phyloP scores from a whole-genome alignment of 2,113 vertebrate species.

The Catagonus wagneri region DNA sequence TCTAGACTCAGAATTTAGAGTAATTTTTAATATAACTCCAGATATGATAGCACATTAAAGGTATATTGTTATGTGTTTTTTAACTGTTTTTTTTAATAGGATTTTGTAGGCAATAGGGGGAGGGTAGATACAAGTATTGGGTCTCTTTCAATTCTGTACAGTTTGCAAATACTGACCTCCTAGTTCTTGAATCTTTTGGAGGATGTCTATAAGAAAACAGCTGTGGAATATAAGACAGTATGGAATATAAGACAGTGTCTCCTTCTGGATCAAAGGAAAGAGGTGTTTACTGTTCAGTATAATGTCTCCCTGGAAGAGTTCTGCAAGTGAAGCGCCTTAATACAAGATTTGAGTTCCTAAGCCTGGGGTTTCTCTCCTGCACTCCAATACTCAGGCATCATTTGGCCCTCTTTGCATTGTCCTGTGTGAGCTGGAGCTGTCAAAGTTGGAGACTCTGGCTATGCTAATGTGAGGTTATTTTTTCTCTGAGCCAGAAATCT shows the following conservation, averaged over 20 bases:
- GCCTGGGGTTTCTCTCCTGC: not conserved
- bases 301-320: not conserved
- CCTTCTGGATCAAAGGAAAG: not conserved
- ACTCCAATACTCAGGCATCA: fast-evolving
- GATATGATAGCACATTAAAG: not conserved
- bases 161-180: not conserved
- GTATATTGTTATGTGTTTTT: not conserved
- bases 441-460: not conserved
- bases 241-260: not conserved
- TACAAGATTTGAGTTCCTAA: not conserved
- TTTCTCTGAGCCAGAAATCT: not conserved
- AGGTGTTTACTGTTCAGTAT: not conserved
- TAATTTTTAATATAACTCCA: not conserved
- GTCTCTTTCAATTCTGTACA: not conserved
- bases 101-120: not conserved
- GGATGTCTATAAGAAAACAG: not conserved
- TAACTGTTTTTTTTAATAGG: not conserved
- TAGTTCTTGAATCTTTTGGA: not conserved
- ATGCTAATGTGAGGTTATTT: not conserved
- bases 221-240: not conserved
- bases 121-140: not conserved
- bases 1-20: not conserved
- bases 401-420: not conserved
- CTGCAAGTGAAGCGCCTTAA: not conserved
- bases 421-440: not conserved